Base-by-base conservation (phyloP, 1,140 invertebrate species). In the Lepidostoma basale region DNA sequence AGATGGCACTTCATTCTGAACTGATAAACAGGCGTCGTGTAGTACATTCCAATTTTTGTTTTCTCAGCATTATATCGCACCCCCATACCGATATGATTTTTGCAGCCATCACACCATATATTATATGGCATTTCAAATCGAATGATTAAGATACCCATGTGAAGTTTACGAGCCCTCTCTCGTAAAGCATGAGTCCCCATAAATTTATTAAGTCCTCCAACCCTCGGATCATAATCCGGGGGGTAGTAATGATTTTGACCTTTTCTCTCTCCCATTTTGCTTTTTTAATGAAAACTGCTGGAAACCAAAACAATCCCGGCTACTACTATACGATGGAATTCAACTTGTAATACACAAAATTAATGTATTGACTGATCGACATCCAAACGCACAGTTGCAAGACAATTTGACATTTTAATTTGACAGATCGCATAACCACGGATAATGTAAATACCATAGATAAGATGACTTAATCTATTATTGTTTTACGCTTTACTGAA, bases 91-190 rank as follows among this genome's bases (percentile, higher is more conserved):
- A 99, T 97, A 77, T 98, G 98, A 84, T 98, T 99, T 56, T 92
- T 90, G 79, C 98, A 99, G 25, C 97, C 97, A 54, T 96, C 91
- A 76, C 97, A 98, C 97, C 97, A 99, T 72, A 99, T 99, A 81
- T 99, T 99, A 75, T 97, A 99, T 0, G 98, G 98, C 96, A 99
- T 98, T 84, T 99, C 98, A 88, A 99, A 99, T 62, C 97, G 88
- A 71, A 99, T 98, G 47, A 99, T 97, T 33, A 99, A 88, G 70
- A 99, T 99, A 12, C 98, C 98, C 82, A 96, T 86, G 74, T 97
- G 90, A 0, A 99, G 84, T 83, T 99, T 99, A 18, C 91, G 83
- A 0, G 97, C 98, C 73, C 98, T 85, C 81, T 99, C 97, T 40
- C 98, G 88, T 22, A 99, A 81, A 0, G 98, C 96, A 89, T 99